A percentile compares a stretch with the other conserved stretches of the same genome.
These are phyloP conservation scores for Microplitis deprimator DNA, from an alignment of 2,888 invertebrate genomes.

Conservation along the genomic window DNA sequence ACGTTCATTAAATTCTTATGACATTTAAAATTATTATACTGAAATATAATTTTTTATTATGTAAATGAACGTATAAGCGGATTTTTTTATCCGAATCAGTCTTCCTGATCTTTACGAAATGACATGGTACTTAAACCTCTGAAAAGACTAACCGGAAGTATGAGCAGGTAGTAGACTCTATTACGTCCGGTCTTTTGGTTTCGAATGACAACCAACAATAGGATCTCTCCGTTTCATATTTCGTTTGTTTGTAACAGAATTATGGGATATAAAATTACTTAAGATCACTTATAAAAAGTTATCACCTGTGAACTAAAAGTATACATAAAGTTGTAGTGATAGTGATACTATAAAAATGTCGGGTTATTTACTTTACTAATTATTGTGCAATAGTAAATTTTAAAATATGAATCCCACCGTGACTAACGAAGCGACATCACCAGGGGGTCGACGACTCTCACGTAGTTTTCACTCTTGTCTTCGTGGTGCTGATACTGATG, in stretches of 20 bases:
- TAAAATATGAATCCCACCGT: slow-evolving; percentile 51
- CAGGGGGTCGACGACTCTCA: slow-evolving; percentile 74
- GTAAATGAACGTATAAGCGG: neutral
- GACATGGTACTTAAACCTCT: neutral
- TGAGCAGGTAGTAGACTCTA: neutral
- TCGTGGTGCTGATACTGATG: slow-evolving; percentile 73
- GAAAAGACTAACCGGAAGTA: neutral
- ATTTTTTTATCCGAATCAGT: neutral
- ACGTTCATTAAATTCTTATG: neutral
- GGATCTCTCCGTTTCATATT: neutral
- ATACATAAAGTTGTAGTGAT: too few species aligned
- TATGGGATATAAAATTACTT: neutral
- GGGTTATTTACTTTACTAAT: neutral
- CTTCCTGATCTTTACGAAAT: neutral
- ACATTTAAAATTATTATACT: neutral
- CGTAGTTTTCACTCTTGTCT: slow-evolving; percentile 81
- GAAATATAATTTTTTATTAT: neutral
- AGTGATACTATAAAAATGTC: neutral
- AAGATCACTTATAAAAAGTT: neutral
- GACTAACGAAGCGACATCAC: slow-evolving; percentile 66
- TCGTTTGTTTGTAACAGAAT: neutral
- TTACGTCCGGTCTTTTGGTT: neutral
- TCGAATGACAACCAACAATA: neutral
- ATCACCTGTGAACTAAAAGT: too few species aligned
- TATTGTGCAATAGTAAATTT: neutral